phyloP scores from a whole-genome alignment of 1,140 invertebrate genomes.

The Drosophila novamexicana region DNA sequence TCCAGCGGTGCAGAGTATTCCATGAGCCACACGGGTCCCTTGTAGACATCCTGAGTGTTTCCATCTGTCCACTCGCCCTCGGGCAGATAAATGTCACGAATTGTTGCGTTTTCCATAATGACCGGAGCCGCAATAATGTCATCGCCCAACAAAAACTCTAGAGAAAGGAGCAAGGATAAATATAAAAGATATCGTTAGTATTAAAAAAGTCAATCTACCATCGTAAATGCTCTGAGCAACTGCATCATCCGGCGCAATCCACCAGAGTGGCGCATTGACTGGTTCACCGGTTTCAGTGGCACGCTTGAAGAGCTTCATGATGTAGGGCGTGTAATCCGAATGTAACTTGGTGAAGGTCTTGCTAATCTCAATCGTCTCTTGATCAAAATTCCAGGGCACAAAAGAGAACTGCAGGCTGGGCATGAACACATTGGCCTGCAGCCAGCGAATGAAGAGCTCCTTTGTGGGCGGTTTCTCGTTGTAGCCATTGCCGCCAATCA shows the following conservation, averaged over 20 bases:
- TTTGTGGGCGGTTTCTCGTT: slow-evolving; percentile 87
- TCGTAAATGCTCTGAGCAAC: slow-evolving; percentile 88
- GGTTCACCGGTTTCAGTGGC: slow-evolving; percentile 88
- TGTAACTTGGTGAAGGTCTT: slow-evolving; percentile 89
- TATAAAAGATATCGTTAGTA: background rate
- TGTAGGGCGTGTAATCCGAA: slow-evolving; percentile 87
- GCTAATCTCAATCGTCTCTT: slow-evolving; percentile 88
- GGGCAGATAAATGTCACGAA: slow-evolving; percentile 92
- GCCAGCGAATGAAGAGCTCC: slow-evolving; percentile 95
- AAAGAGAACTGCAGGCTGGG: slow-evolving; percentile 95
- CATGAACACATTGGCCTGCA: slow-evolving; percentile 94
- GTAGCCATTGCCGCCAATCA: slow-evolving; percentile 96
- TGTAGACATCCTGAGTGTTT: slow-evolving; percentile 84
- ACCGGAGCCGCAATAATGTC: slow-evolving; percentile 94
- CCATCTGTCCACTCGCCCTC: slow-evolving; percentile 88
- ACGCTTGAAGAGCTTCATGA: slow-evolving; percentile 87
- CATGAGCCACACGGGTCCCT: slow-evolving; percentile 88
- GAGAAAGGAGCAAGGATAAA: background rate
- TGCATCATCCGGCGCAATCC: slow-evolving; percentile 90
- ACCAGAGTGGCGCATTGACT: slow-evolving; percentile 96
- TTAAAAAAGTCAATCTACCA: slow-evolving; percentile 84
- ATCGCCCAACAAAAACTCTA: slow-evolving; percentile 94
- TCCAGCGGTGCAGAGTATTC: slow-evolving; percentile 89
- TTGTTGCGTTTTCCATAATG: slow-evolving; percentile 87
- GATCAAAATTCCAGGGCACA: slow-evolving; percentile 94